Percentiles rank a stretch among this genome's conserved stretches.
Conservation (phyloP, 1,140 invertebrate genomes). For the Drosophila erecta region DNA sequence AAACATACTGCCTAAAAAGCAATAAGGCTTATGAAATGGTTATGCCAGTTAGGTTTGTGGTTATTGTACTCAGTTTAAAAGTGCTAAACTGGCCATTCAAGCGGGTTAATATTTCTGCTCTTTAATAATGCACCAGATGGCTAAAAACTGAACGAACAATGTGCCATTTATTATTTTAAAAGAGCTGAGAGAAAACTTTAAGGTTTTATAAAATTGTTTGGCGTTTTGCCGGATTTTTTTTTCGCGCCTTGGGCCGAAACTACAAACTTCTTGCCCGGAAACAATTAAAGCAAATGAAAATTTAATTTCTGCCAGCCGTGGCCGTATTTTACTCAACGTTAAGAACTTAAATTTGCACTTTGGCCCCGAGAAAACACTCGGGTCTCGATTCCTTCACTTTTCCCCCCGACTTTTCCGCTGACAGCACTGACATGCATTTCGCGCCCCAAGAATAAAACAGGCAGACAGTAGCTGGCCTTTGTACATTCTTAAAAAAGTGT, state of each 20-base stretch:
- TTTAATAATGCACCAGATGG: too few relatives aligned
- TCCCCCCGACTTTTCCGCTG: constrained; percentile 14
- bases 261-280: constrained; percentile 9
- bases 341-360: constrained; percentile 29
- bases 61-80: too few relatives aligned
- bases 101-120: not conserved
- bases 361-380: constrained; percentile 13
- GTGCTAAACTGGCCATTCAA: too few relatives aligned
- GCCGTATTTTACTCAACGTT: constrained; percentile 28
- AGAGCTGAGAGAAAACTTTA: not conserved
- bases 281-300: constrained; percentile 39
- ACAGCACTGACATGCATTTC: constrained; percentile 40
- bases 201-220: not conserved
- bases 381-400: not conserved
- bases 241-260: not conserved
- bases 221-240: not conserved
- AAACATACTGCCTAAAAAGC: too few relatives aligned
- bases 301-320: constrained; percentile 20
- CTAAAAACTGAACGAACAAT: too few relatives aligned
- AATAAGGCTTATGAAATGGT: too few relatives aligned
- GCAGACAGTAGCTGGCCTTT: constrained; percentile 34
- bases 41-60: too few relatives aligned
- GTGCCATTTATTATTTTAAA: not conserved
- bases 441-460: constrained; percentile 38
- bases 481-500: constrained; percentile 54